Percentiles rank a stretch among this genome's conserved stretches.
These are phyloP conservation scores for Anoplopoma fimbria DNA, from an alignment of 2,113 vertebrate species.

Conservation along the genomic window DNA sequence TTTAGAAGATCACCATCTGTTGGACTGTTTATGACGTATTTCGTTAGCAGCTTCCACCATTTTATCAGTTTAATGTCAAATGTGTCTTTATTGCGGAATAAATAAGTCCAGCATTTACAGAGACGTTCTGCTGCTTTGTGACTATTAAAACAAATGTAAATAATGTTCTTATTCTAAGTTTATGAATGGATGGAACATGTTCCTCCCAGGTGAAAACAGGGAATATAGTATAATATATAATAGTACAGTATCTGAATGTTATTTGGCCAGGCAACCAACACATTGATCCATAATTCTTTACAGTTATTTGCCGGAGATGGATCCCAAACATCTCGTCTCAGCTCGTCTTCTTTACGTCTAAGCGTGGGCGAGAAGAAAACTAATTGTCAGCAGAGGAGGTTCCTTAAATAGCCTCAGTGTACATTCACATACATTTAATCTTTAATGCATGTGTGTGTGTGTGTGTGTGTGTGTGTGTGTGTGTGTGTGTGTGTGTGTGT, in stretches of 20 bases:
- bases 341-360: not conserved
- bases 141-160: not conserved
- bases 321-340: not conserved
- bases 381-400: conserved; percentile 1
- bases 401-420: conserved; percentile 36
- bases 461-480: conserved; percentile 42
- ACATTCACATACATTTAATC: not conserved
- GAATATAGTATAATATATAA: too few relatives aligned
- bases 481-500: not conserved
- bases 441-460: conserved; percentile 11
- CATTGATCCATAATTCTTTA: too few relatives aligned
- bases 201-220: too few relatives aligned
- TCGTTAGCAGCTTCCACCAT: not conserved
- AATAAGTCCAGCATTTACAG: not conserved
- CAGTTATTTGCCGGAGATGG: too few relatives aligned
- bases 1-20: too few relatives aligned
- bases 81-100: too few relatives aligned
- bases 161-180: too few relatives aligned
- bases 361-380: not conserved
- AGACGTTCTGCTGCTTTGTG: not conserved
- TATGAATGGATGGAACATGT: too few relatives aligned
- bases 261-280: too few relatives aligned
- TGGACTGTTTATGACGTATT: too few relatives aligned
- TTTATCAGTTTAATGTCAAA: not conserved
- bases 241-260: too few relatives aligned